Conservation (phyloP, 2,113 vertebrate genomes). For the Phalacrocorax carbo region DNA sequence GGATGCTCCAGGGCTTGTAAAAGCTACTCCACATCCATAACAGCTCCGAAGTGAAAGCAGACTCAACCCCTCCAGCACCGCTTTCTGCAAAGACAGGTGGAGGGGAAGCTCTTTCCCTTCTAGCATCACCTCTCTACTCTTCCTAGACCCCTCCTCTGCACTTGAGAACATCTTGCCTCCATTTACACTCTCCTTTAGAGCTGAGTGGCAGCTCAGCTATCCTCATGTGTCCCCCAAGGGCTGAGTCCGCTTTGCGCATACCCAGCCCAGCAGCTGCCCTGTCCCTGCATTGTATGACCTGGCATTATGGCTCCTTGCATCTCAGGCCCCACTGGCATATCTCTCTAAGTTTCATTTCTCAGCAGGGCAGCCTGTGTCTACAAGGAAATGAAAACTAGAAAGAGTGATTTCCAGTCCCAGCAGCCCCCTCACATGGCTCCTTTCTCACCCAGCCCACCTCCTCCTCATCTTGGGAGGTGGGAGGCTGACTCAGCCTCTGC, state of each 20-base stretch:
- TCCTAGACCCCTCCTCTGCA: background rate
- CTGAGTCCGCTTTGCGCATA: background rate
- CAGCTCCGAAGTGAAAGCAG: background rate
- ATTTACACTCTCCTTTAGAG: background rate
- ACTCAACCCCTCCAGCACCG: background rate
- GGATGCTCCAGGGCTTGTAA: background rate
- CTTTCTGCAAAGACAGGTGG: background rate
- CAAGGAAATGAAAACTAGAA: constrained; percentile 61
- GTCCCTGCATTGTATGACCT: accelerated
- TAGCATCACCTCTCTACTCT: background rate
- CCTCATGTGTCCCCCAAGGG: accelerated
- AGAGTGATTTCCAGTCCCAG: background rate
- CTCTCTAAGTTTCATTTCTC: constrained; percentile 56
- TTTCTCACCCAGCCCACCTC: background rate
- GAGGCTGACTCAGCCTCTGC: constrained; percentile 19
- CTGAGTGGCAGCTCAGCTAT: background rate
- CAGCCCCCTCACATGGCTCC: background rate
- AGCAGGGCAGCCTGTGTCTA: background rate
- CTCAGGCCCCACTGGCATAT: background rate
- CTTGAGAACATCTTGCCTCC: background rate
- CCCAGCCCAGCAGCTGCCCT: background rate
- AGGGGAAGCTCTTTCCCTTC: background rate
- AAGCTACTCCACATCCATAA: background rate
- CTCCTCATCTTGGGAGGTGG: background rate
- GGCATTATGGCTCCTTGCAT: accelerated